Conservation (phyloP, 2,888 invertebrate genomes). For the Parnassius smintheus region DNA sequence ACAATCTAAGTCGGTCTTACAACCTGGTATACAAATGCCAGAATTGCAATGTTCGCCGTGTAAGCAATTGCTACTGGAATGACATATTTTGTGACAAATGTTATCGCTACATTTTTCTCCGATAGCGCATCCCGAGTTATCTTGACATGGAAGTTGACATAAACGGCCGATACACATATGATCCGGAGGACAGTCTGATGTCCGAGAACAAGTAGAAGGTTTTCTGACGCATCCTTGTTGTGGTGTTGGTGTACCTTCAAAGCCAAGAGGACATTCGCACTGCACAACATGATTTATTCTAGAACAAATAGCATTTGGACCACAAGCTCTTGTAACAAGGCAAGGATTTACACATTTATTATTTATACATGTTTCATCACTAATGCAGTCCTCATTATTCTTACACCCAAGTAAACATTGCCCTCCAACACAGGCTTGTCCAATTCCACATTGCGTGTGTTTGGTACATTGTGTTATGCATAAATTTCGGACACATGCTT, state of each 20-base stretch:
- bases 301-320: slow-evolving; percentile 91
- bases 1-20: slow-evolving; percentile 90
- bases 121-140: slow-evolving; percentile 87
- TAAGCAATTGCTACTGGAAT: slow-evolving; percentile 93
- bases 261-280: slow-evolving; percentile 92
- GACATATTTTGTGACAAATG: slow-evolving; percentile 92
- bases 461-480: slow-evolving; percentile 90
- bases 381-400: slow-evolving; percentile 89
- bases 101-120: slow-evolving; percentile 91
- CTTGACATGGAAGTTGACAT: slow-evolving; percentile 89
- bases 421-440: slow-evolving; percentile 90
- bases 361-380: slow-evolving; percentile 89
- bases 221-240: slow-evolving; percentile 94
- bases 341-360: slow-evolving; percentile 94
- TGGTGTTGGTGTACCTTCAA: slow-evolving; percentile 92
- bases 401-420: slow-evolving; percentile 92
- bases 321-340: slow-evolving; percentile 87
- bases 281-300: slow-evolving; percentile 87
- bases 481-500: slow-evolving; percentile 88
- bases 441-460: slow-evolving; percentile 89
- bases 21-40: slow-evolving; percentile 91
- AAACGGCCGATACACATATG: slow-evolving; percentile 89
- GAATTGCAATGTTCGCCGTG: slow-evolving; percentile 93
- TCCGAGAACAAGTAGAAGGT: slow-evolving; percentile 84
- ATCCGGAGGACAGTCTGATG: slow-evolving; percentile 87